These are phyloP conservation scores for Dasyornis broadbenti DNA, from an alignment of 2,113 vertebrate species.

Conservation along the genomic window DNA sequence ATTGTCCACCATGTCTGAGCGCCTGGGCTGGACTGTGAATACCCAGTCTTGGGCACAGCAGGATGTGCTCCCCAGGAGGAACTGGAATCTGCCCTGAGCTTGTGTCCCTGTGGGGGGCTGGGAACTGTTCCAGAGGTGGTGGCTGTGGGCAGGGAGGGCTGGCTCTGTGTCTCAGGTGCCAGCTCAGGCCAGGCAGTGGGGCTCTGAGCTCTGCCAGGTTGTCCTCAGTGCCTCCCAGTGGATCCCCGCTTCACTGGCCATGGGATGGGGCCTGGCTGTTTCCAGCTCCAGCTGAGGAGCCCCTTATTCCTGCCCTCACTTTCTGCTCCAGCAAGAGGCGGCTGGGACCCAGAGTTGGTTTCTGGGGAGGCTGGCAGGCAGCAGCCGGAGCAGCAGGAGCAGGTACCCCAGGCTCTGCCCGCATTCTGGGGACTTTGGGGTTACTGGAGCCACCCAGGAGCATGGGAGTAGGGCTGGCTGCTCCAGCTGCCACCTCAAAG, in stretches of 20 bases:
- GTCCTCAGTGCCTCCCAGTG: rapidly evolving
- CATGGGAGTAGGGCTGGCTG: background rate
- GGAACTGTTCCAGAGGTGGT: background rate
- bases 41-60: background rate
- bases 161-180: background rate
- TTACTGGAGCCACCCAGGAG: rapidly evolving
- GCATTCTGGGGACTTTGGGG: background rate
- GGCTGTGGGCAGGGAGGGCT: background rate
- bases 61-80: background rate
- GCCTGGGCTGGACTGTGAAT: background rate
- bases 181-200: background rate
- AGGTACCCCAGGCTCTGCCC: background rate
- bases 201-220: background rate
- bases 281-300: background rate
- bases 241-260: background rate
- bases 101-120: rapidly evolving
- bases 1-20: rapidly evolving
- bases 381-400: rapidly evolving
- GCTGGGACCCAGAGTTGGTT: rapidly evolving
- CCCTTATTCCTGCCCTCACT: rapidly evolving
- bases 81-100: rapidly evolving
- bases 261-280: background rate
- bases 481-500: background rate
- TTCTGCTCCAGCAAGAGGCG: rapidly evolving
- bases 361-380: background rate